Percentiles rank a stretch among this genome's conserved stretches.
Conservation (phyloP, 2,888 invertebrate genomes). For the Trachelus troglodyta region DNA sequence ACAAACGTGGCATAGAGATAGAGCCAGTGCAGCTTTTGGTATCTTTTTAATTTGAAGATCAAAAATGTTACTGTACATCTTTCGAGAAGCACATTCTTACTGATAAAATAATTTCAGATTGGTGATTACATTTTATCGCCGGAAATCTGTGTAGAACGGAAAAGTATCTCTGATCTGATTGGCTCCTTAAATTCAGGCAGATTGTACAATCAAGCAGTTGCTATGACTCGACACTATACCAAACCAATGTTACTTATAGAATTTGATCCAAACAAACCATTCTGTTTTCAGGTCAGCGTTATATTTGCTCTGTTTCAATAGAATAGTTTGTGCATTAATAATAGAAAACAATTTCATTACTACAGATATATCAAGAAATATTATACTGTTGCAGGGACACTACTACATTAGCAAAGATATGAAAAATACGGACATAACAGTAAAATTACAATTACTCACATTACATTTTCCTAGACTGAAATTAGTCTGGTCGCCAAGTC, state of each 20-base stretch:
- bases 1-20: slow-evolving; percentile 92
- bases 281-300: slow-evolving; percentile 81
- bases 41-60: slow-evolving; percentile 23
- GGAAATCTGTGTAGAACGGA: slow-evolving; percentile 96
- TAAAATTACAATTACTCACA: slow-evolving; percentile 91
- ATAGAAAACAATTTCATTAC: background rate
- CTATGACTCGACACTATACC: slow-evolving; percentile 90
- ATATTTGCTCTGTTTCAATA: background rate
- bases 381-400: slow-evolving; percentile 73
- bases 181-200: slow-evolving; percentile 95
- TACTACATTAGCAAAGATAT: slow-evolving; percentile 83
- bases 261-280: slow-evolving; percentile 94
- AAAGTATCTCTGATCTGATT: slow-evolving; percentile 95
- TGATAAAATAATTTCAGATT: slow-evolving; percentile 71
- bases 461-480: slow-evolving; percentile 93
- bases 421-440: slow-evolving; percentile 82
- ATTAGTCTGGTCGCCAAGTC: slow-evolving; percentile 96
- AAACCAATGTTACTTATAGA: slow-evolving; percentile 94
- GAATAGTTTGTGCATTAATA: background rate
- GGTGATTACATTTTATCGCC: slow-evolving; percentile 98
- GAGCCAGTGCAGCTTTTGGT: slow-evolving; percentile 88
- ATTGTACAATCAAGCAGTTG: slow-evolving; percentile 93
- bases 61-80: background rate
- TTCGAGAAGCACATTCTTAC: background rate
- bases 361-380: background rate